These are phyloP conservation scores for Pseudomyrmex flavicornis DNA, from an alignment of 1,140 invertebrate species.

Conservation along the genomic window DNA sequence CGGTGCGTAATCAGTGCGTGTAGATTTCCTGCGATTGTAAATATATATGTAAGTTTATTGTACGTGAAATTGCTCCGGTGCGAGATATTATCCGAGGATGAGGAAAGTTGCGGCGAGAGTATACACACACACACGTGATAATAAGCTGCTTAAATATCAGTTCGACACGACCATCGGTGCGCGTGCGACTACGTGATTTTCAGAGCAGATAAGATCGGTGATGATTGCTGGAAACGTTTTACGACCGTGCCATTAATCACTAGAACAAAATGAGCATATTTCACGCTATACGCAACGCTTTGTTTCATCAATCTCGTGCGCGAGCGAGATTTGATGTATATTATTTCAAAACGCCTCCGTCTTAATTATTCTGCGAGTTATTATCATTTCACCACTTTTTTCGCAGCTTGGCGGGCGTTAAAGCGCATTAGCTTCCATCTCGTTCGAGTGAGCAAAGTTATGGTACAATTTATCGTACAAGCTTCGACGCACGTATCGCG, in stretches of 20 bases:
- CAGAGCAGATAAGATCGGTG: slow-evolving; percentile 42
- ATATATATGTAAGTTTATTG: slow-evolving; percentile 37
- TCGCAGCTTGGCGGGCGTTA: neutral
- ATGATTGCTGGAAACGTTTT: neutral
- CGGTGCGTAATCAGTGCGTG: slow-evolving; percentile 26
- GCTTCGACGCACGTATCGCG: neutral
- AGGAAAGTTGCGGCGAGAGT: slow-evolving; percentile 52
- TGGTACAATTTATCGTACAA: neutral
- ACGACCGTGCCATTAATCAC: slow-evolving; percentile 7
- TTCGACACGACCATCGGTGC: neutral
- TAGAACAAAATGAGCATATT: slow-evolving; percentile 13
- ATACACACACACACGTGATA: slow-evolving; percentile 29
- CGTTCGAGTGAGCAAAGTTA: neutral
- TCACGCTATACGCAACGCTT: neutral
- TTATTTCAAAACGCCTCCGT: neutral
- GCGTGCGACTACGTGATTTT: slow-evolving; percentile 39
- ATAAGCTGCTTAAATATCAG: slow-evolving; percentile 23
- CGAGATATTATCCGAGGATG: slow-evolving; percentile 5
- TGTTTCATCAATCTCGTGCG: slow-evolving; percentile 36
- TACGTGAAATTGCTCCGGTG: slow-evolving; percentile 22
- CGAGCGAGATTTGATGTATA: neutral
- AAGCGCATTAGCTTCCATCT: neutral
- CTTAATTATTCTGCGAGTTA: slow-evolving; percentile 16
- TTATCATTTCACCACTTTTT: slow-evolving; percentile 8
- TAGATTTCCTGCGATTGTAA: slow-evolving; percentile 9